Conservation (phyloP, 2,888 invertebrate species). For the Cheilosia urbana region DNA sequence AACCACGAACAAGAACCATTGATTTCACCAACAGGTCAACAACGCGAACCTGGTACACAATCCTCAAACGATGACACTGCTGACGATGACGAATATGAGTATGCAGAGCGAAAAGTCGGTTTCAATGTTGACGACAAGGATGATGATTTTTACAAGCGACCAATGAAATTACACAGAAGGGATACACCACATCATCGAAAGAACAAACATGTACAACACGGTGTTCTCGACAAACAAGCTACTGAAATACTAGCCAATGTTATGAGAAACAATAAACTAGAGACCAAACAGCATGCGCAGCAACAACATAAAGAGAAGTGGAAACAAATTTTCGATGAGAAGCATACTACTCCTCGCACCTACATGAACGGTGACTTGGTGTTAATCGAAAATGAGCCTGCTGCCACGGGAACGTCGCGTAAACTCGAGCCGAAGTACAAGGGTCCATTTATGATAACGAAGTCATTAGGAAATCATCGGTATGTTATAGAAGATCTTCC, state of each 20-base stretch:
- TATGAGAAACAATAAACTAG: slow-evolving; percentile 80
- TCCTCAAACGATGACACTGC: slow-evolving; percentile 86
- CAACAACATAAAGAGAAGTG: slow-evolving; percentile 70
- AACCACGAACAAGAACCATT: slow-evolving; percentile 67
- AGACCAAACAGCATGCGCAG: slow-evolving; percentile 78
- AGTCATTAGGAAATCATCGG: too few species aligned
- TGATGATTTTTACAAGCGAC: slow-evolving; percentile 83
- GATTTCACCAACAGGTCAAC: slow-evolving; percentile 74
- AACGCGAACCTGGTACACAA: slow-evolving; percentile 65
- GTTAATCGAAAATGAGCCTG: too few species aligned
- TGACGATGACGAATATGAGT: slow-evolving; percentile 87
- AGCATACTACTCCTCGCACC: too few species aligned
- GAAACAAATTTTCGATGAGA: too few species aligned
- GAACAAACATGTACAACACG: slow-evolving; percentile 94
- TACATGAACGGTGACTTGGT: too few species aligned
- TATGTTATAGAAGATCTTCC: too few species aligned
- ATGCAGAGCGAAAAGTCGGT: slow-evolving; percentile 87
- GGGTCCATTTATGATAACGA: too few species aligned
- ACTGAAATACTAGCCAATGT: slow-evolving; percentile 86
- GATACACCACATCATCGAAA: slow-evolving; percentile 99
- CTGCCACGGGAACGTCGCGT: too few species aligned
- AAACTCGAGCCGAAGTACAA: too few species aligned
- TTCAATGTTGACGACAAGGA: slow-evolving; percentile 85
- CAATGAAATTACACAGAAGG: slow-evolving; percentile 83
- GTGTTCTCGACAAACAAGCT: slow-evolving; percentile 88